Percentiles rank a stretch among this genome's conserved stretches.
phyloP scores from a whole-genome alignment of 92 coral and sea anemone genomes.

The Nematostella vectensis region DNA sequence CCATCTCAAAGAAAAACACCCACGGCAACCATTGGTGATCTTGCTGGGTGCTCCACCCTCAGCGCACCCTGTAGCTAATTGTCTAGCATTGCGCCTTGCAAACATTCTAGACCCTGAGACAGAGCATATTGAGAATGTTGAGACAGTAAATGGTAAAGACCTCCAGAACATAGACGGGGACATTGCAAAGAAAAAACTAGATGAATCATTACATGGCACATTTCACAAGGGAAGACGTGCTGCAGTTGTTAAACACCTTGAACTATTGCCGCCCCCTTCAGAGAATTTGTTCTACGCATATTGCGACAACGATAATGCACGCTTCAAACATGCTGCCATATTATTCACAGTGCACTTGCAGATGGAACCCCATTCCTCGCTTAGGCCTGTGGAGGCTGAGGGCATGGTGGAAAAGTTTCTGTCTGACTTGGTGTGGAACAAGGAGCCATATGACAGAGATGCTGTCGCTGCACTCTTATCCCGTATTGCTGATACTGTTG shows the following conservation, averaged over 20 bases:
- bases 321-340: conserved; percentile 52
- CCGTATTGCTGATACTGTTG: conserved; percentile 83
- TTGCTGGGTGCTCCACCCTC: conserved; percentile 60
- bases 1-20: conserved; percentile 37
- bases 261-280: conserved; percentile 67
- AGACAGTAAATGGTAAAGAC: conserved; percentile 20
- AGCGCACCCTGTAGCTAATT: conserved; percentile 47
- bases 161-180: conserved; percentile 22
- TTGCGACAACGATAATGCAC: conserved; percentile 87
- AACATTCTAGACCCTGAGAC: conserved; percentile 25
- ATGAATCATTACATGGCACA: conserved; percentile 18
- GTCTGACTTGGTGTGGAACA: conserved; percentile 51
- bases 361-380: conserved; percentile 31
- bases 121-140: conserved; percentile 6
- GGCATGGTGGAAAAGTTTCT: conserved; percentile 56
- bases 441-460: conserved; percentile 43
- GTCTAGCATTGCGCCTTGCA: conserved; percentile 64
- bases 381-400: conserved; percentile 48
- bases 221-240: conserved; percentile 42
- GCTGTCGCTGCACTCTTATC: conserved; percentile 64
- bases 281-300: conserved; percentile 64
- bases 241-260: conserved; percentile 58
- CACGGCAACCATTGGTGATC: conserved; percentile 67
- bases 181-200: conserved; percentile 45
- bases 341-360: conserved; percentile 84